Conservation (phyloP, 2,113 vertebrate species). For the Clarias magur region DNA sequence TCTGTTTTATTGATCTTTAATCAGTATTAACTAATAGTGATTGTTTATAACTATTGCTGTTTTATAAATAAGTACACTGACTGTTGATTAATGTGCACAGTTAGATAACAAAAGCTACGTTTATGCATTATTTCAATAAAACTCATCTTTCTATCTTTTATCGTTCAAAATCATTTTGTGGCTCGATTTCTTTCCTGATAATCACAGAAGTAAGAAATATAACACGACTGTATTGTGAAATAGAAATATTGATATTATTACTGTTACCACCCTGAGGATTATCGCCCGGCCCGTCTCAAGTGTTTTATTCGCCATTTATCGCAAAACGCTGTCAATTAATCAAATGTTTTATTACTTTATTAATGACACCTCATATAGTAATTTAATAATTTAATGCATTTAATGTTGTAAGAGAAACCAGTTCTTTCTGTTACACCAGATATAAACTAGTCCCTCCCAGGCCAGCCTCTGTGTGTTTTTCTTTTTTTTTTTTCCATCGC, state of each 20-base stretch:
- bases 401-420: not conserved
- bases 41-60: not conserved
- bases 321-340: not conserved
- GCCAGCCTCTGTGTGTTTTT: not conserved
- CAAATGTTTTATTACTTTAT: not conserved
- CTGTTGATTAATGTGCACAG: not conserved
- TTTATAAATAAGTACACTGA: not conserved
- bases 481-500: too few relatives aligned
- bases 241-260: not conserved
- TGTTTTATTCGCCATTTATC: not conserved
- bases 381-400: not conserved
- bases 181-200: not conserved
- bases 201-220: not conserved
- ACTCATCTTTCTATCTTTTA: not conserved
- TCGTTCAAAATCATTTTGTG: not conserved
- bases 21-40: not conserved
- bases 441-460: slow-evolving; percentile 23
- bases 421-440: not conserved
- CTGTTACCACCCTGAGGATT: not conserved
- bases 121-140: not conserved
- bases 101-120: not conserved
- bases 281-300: too few relatives aligned
- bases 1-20: not conserved
- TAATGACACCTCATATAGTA: not conserved
- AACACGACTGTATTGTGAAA: not conserved